Evolutionary conservation across 2,888 invertebrate genomes (phyloP).

Genomic region (Caenorhabditis sp.): DNA sequence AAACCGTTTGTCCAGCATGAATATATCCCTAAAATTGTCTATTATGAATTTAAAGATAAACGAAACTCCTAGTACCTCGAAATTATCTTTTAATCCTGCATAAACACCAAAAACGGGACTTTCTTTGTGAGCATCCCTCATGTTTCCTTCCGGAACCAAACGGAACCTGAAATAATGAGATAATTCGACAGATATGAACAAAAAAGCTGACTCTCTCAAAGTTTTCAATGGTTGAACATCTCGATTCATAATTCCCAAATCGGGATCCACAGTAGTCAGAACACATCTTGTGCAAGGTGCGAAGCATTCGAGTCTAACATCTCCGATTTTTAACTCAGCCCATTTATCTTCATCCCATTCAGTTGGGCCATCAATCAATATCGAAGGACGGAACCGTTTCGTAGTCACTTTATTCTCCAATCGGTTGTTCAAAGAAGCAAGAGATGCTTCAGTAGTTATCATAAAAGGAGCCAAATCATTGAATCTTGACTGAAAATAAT

Average conservation of each 20-base stretch:
- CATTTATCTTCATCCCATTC: conserved; percentile 56
- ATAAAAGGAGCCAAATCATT: conserved; percentile 46
- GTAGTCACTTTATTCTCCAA: conserved; percentile 22
- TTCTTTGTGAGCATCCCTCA: conserved; percentile 39
- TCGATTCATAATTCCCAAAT: conserved; percentile 39
- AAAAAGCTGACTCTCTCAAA: conserved; percentile 19
- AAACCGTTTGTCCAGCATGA: conserved; percentile 48
- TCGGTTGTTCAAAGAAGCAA: conserved; percentile 41
- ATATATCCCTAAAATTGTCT: conserved; percentile 32
- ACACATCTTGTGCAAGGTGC: conserved; percentile 50
- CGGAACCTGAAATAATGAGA: conserved; percentile 27
- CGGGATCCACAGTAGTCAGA: conserved; percentile 44
- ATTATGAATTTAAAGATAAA: not conserved
- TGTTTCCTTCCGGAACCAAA: conserved; percentile 46
- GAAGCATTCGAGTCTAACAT: conserved; percentile 45
- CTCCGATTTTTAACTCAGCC: conserved; percentile 43
- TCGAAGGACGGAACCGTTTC: conserved; percentile 47
- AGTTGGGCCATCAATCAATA: conserved; percentile 35
- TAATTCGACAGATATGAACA: not conserved
- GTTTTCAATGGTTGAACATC: conserved; percentile 42
- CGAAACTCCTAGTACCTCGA: not conserved
- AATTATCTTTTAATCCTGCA: conserved; percentile 30
- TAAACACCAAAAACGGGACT: conserved; percentile 49
- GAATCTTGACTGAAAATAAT: conserved; percentile 41
- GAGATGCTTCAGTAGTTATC: conserved; percentile 37